Evolutionary conservation across 2,888 invertebrate genomes (phyloP).

Genomic region (Xylocampa areola): DNA sequence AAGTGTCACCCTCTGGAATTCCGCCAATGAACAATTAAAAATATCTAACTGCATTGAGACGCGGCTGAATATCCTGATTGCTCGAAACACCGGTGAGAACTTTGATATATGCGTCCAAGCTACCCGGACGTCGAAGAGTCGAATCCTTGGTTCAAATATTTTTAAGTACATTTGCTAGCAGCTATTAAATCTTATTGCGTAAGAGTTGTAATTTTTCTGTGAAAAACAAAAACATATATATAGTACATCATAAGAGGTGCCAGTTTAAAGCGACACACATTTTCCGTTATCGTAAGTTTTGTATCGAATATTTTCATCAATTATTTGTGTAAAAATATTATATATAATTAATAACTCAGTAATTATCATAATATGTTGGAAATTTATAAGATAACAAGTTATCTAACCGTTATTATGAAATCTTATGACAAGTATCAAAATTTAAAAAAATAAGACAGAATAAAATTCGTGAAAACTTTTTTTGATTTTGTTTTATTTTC

Average conservation of each 20-base stretch:
- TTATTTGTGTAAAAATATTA: conserved; percentile 61
- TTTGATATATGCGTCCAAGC: no score
- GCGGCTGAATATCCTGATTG: no score
- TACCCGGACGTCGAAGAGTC: no score
- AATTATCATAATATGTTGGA: conserved; percentile 74
- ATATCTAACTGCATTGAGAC: no score
- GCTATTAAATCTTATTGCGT: no score
- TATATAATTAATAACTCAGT: conserved; percentile 61
- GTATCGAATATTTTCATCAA: conserved; percentile 54
- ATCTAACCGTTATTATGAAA: conserved; percentile 86
- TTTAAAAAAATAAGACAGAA: conserved; percentile 82
- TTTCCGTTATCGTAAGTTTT: conserved; percentile 51
- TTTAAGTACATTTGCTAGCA: no score
- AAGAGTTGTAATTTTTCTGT: no score
- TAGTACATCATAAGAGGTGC: conserved; percentile 6
- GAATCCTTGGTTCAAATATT: no score
- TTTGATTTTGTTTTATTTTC: conserved; percentile 46
- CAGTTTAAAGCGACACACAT: conserved; percentile 16
- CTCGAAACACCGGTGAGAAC: no score
- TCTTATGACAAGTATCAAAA: conserved; percentile 87
- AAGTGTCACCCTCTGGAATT: no score
- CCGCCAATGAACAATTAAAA: no score
- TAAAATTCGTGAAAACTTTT: conserved; percentile 78
- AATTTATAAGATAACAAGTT: conserved; percentile 80
- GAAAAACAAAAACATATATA: no score